phyloP scores from a whole-genome alignment of 2,888 invertebrate genomes.

The Callyntrura guangdongensis region DNA sequence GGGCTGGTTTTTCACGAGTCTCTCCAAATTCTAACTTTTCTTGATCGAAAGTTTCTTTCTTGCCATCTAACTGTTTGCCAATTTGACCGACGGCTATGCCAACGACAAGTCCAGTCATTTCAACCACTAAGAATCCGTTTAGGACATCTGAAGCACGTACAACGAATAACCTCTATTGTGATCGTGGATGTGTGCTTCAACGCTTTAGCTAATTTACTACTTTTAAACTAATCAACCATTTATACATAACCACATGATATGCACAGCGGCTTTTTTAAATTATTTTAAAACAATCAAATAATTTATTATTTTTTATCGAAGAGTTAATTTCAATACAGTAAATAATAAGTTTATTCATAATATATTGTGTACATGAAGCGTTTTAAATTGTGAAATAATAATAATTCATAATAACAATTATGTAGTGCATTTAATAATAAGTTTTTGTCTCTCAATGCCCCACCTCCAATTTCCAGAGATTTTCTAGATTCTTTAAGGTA shows the following conservation, averaged over 20 bases:
- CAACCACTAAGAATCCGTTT: background rate
- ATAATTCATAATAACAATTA: background rate
- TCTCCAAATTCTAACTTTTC: too few species aligned
- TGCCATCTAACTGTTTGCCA: too few species aligned
- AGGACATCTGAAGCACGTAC: background rate
- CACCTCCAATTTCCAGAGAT: background rate
- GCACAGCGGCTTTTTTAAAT: too few species aligned
- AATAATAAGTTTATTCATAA: too few species aligned
- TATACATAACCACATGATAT: too few species aligned
- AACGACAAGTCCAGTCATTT: background rate
- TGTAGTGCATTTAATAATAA: background rate
- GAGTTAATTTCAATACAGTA: too few species aligned
- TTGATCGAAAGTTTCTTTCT: too few species aligned
- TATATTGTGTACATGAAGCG: slow-evolving; percentile 9
- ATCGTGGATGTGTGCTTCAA: background rate
- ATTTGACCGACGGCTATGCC: too few species aligned
- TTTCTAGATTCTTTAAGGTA: background rate
- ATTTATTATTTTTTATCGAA: too few species aligned
- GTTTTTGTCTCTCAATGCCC: too few species aligned
- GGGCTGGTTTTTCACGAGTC: too few species aligned
- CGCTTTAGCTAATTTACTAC: background rate
- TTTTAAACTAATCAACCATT: background rate
- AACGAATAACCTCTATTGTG: background rate
- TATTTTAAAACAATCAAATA: too few species aligned
- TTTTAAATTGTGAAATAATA: background rate